Conservation (phyloP, 2,797 vertebrate species). For the Avahi laniger region DNA sequence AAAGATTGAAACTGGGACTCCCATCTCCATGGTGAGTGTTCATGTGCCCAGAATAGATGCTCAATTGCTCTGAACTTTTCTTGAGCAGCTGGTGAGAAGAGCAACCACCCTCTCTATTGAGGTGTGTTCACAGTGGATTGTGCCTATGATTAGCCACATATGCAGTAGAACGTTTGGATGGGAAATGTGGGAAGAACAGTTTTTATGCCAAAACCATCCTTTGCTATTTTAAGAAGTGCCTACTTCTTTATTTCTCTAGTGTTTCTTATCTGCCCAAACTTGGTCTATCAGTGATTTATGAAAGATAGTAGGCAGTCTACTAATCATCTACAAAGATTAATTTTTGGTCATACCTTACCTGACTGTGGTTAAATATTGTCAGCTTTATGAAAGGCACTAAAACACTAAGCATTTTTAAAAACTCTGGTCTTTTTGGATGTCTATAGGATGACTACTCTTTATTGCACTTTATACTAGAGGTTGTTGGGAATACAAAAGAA, state of each 20-base stretch:
- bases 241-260: neutral
- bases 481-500: neutral
- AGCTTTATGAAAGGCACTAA: conserved; percentile 26
- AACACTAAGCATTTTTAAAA: neutral
- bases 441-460: neutral
- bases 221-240: neutral
- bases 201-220: neutral
- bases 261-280: neutral
- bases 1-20: neutral
- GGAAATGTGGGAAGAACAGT: neutral
- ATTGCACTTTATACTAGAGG: neutral
- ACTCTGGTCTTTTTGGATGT: neutral
- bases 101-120: neutral
- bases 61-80: neutral
- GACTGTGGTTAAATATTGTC: conserved; percentile 3
- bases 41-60: neutral
- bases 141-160: neutral
- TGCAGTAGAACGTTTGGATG: neutral
- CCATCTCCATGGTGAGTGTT: neutral
- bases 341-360: neutral
- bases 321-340: neutral
- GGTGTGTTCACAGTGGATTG: neutral
- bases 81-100: neutral
- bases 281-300: neutral
- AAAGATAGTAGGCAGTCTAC: neutral